Base-by-base conservation (phyloP, 2,888 invertebrate species). In the Lithophane semibrunnea region DNA sequence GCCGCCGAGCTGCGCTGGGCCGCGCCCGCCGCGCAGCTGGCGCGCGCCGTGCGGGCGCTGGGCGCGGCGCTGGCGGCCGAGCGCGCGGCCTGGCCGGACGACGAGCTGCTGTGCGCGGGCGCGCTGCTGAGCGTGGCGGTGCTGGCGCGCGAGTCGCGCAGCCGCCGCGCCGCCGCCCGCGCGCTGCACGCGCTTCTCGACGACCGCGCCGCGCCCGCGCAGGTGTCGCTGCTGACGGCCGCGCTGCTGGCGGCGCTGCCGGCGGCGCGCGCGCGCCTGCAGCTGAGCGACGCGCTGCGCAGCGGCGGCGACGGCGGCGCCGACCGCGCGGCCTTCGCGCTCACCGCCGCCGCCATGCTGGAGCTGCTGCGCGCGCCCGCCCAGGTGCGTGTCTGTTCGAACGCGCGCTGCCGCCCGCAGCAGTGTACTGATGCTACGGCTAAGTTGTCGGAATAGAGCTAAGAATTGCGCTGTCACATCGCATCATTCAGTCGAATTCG, bases 211-310 rank as follows among this genome's bases (percentile, higher is more conserved):
- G 12, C 74, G 0, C 21, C 60, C 4, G 61, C 52, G 7, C 87
- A 84, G 88, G 80, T 58, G 64, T 1, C 21, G 29, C 54, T 2
- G 79, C 73, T 84, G 73, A 54, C 66, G 61, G 18, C 12, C 13
- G 68, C 65, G 77, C 66, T 85, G 70, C 66, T 73, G 70, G 74
- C 54, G 75, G 81, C 66, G 82, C 69, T 82, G 47, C 72, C 68
- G 16, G 70, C 61, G 52, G 72, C 73, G 67, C 78, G 82, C 82
- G 29, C 49, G 79, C 77, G 82, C 9, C 71, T 88, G 66, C 79
- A 69, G 70, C 83, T 89, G 77, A 47, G 83, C 74, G 88, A 87
- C 83, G 83, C 82, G 76, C 79, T 89, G 84, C 84, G 90, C 80
- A 58, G 86, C 77, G 78, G 83, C 44, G 83, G 74, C 52, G 80